These are phyloP conservation scores for Eira barbara DNA, from an alignment of 2,113 vertebrate species.

Conservation along the genomic window DNA sequence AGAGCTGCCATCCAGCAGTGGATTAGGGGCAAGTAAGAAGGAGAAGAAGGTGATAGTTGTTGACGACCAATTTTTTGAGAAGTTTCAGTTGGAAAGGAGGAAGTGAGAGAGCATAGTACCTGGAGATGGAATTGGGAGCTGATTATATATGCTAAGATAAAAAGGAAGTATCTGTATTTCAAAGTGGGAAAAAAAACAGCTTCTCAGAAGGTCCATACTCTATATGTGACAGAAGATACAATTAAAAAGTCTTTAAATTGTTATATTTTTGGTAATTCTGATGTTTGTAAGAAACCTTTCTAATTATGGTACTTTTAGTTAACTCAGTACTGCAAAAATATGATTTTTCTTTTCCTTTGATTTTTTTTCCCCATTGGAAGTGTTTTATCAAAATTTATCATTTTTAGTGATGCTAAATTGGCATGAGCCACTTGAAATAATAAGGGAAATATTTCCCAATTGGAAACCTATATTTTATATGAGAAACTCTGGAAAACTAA, in stretches of 20 bases:
- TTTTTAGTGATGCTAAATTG: slow-evolving; percentile 9
- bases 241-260: not conserved
- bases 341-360: not conserved
- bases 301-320: not conserved
- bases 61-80: not conserved
- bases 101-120: not conserved
- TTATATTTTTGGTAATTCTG: not conserved
- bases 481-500: not conserved
- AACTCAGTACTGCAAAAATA: slow-evolving; percentile 6
- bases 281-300: not conserved
- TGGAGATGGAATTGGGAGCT: not conserved
- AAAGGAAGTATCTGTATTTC: not conserved
- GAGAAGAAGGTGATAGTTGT: not conserved
- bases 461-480: not conserved
- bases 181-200: not conserved
- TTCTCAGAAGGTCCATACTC: not conserved
- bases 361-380: not conserved
- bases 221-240: not conserved
- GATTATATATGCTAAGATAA: not conserved
- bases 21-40: not conserved
- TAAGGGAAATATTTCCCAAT: not conserved
- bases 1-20: not conserved
- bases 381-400: not conserved
- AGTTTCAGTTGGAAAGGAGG: not conserved
- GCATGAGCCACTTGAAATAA: not conserved